Evolutionary conservation across 2,888 invertebrate species (phyloP).

Genomic region (Drosophila pseudotakahashii): DNA sequence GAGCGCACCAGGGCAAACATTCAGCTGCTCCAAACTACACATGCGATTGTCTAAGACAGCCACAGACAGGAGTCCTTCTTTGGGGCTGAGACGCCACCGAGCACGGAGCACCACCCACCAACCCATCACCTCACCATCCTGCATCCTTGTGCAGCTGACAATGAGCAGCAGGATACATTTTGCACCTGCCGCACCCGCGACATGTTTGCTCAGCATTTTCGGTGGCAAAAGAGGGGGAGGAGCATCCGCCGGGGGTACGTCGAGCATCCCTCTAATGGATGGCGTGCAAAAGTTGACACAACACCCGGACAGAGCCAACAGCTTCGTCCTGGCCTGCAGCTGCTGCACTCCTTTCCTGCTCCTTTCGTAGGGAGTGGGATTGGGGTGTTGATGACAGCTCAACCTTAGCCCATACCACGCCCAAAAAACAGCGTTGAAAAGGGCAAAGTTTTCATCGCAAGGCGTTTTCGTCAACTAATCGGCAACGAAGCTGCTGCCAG

Average conservation of each 20-base stretch:
- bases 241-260: slow-evolving; percentile 22
- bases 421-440: slow-evolving; percentile 41
- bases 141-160: slow-evolving; percentile 66
- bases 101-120: neutral
- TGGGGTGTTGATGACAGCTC: slow-evolving; percentile 47
- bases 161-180: slow-evolving; percentile 77
- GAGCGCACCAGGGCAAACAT: slow-evolving; percentile 44
- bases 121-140: slow-evolving; percentile 1
- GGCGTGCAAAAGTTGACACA: slow-evolving; percentile 78
- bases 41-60: slow-evolving; percentile 75
- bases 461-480: slow-evolving; percentile 81
- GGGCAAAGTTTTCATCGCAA: slow-evolving; percentile 73
- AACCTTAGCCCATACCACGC: slow-evolving; percentile 8
- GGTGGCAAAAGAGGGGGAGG: slow-evolving; percentile 12
- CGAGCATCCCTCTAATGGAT: slow-evolving; percentile 62
- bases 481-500: slow-evolving; percentile 53
- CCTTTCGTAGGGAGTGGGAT: neutral
- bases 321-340: slow-evolving; percentile 62
- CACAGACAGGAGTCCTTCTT: slow-evolving; percentile 42
- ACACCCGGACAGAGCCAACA: slow-evolving; percentile 69
- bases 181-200: slow-evolving; percentile 57
- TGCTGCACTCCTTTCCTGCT: slow-evolving; percentile 49
- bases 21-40: slow-evolving; percentile 51
- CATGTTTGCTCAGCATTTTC: slow-evolving; percentile 73
- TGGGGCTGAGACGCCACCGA: slow-evolving; percentile 2